These are phyloP conservation scores for Diglossa cyanea DNA, from an alignment of 2,797 vertebrate genomes.

Conservation along the genomic window DNA sequence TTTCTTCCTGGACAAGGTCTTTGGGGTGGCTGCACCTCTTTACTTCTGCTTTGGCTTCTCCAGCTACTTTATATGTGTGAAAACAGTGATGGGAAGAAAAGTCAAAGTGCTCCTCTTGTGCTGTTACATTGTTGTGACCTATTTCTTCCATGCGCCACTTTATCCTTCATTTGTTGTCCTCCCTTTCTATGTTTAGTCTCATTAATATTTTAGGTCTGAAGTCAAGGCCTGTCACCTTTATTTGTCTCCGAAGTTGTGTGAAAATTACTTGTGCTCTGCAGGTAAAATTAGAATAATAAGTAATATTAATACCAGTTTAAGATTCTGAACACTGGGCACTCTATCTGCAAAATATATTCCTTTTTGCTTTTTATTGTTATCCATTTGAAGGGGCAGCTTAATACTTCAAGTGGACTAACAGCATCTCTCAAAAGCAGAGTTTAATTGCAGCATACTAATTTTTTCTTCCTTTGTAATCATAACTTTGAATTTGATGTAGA, in stretches of 20 bases:
- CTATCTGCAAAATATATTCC: not conserved
- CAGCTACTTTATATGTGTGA: not conserved
- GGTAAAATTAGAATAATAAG: slow-evolving; percentile 4
- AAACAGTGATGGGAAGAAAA: not conserved
- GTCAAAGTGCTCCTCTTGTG: not conserved
- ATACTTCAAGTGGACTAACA: not conserved
- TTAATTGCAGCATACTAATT: not conserved
- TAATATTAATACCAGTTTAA: slow-evolving; percentile 2
- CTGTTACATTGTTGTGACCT: not conserved
- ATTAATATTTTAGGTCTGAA: slow-evolving; percentile 2
- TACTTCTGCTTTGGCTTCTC: not conserved
- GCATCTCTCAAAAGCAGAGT: slow-evolving; percentile 13
- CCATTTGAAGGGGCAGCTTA: not conserved
- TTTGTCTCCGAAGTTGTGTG: not conserved
- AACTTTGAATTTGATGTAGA: not conserved
- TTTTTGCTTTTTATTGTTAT: not conserved
- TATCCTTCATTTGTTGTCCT: not conserved
- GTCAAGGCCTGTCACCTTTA: not conserved
- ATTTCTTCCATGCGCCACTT: not conserved
- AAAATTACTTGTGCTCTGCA: not conserved
- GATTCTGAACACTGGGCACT: not conserved
- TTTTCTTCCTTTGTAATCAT: not conserved
- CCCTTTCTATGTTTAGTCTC: not conserved
- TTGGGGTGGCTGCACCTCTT: not conserved
- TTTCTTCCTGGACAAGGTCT: not conserved